Base-by-base conservation (phyloP, 2,797 vertebrate species). In the Clamator glandarius region DNA sequence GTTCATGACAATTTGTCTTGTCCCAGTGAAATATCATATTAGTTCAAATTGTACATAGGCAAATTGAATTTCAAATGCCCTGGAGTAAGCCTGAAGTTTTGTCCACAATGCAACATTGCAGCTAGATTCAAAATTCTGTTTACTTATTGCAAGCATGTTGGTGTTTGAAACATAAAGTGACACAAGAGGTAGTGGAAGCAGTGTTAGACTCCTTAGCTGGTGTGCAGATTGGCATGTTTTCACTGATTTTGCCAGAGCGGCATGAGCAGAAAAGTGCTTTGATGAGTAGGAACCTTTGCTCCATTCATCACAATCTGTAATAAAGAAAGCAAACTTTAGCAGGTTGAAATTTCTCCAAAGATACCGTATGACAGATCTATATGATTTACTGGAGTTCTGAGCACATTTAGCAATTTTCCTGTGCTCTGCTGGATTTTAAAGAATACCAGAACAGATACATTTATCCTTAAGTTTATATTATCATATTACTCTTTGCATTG, bases 41-140 rank as follows among this genome's bases (percentile, higher is more conserved):
- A 69, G 36, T 87, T 92, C 54, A 85, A 69, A 81, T 35, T 50
- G 51, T 69, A 82, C 63, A 77, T 83, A 91, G 91, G 50, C 21
- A 80, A 91, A 90, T 75, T 85, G 76, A 92, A 89, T 94, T 93
- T 95, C 36, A 64, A 64, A 50, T 80, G n/a, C 15, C 35, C 24
- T 54, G 39, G n/a, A 64, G 17, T 75, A 46, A 58, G 79, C 52
- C 69, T 74, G 46, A 85, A 66, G 85, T 85, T 94, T 77, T 89
- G 52, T 70, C 70, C 55, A 78, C 44, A 57, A 41, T 70, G 20
- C 28, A 59, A 73, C 10, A 10, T 23, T 82, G 55, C 35, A 80
- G 20, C 23, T 59, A 67, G 63, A 77, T 39, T 77, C 48, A 83
- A 87, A 89, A 59, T 83, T 69, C 55, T 73, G 4, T 79, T 87